Evolutionary conservation across 2,113 vertebrate genomes (phyloP).

Genomic region (Nothocercus nigrocapillus): DNA sequence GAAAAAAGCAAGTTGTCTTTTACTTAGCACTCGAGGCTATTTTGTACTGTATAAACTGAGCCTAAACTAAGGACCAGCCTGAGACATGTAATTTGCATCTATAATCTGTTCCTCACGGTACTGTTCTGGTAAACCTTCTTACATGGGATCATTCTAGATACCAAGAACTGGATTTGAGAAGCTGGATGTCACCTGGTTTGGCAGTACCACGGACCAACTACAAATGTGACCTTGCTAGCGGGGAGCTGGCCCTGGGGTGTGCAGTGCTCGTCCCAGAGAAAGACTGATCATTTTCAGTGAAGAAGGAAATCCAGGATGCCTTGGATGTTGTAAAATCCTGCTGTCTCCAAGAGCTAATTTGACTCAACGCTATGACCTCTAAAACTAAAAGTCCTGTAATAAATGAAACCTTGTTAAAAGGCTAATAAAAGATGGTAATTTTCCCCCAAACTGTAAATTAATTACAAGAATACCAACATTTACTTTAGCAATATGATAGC

Average conservation of each 20-base stretch:
- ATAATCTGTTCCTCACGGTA: fast-evolving
- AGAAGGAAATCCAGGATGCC: not conserved
- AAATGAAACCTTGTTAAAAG: not conserved
- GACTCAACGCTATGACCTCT: not conserved
- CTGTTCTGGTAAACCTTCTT: not conserved
- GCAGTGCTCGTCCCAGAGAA: not conserved
- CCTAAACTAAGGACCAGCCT: not conserved
- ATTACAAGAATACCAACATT: not conserved
- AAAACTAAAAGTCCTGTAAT: not conserved
- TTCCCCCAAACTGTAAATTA: not conserved
- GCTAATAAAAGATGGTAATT: not conserved
- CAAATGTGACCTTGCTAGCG: not conserved
- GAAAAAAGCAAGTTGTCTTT: not conserved
- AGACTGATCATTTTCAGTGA: not conserved
- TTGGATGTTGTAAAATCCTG: not conserved
- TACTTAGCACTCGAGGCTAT: not conserved
- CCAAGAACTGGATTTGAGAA: not conserved
- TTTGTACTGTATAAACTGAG: not conserved
- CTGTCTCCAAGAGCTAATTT: not conserved
- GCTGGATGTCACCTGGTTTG: not conserved
- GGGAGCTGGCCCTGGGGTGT: not conserved
- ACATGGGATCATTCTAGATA: not conserved
- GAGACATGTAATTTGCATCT: not conserved
- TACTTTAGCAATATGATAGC: not conserved
- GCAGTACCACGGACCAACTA: not conserved